Conservation (phyloP, 2,888 invertebrate species). For the Barypeithes pellucidus region DNA sequence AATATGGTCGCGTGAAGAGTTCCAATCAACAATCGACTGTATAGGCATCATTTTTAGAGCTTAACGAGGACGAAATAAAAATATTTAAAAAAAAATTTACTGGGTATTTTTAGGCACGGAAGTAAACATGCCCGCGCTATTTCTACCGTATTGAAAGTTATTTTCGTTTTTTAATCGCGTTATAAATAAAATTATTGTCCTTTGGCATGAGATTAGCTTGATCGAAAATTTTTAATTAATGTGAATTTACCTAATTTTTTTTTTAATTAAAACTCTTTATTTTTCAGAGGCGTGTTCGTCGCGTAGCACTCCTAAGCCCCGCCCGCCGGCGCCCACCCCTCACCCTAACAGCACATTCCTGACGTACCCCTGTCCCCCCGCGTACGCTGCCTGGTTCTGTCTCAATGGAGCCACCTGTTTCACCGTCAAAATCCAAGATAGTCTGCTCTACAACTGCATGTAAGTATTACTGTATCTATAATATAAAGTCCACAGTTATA, state of each 20-base stretch:
- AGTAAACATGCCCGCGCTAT: not conserved
- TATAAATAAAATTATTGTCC: too few relatives aligned
- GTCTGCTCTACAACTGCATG: conserved; percentile 95
- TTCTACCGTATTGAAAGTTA: not conserved
- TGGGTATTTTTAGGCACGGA: not conserved
- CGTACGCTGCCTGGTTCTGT: conserved; percentile 96
- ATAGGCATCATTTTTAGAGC: not conserved
- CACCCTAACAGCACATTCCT: conserved; percentile 97
- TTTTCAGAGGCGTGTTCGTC: conserved; percentile 81
- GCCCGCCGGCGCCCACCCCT: conserved; percentile 85
- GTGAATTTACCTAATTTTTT: not conserved
- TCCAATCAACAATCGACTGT: not conserved
- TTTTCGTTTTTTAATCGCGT: too few relatives aligned
- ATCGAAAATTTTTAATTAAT: too few relatives aligned
- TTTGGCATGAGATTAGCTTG: too few relatives aligned
- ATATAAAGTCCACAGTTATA: too few relatives aligned
- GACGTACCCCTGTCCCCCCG: conserved; percentile 92
- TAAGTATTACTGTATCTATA: too few relatives aligned
- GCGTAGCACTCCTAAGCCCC: conserved; percentile 84
- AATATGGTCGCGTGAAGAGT: conserved; percentile 11
- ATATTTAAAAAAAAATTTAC: not conserved
- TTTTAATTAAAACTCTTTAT: conserved; percentile 2
- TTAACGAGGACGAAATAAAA: not conserved
- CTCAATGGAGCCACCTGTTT: conserved; percentile 96
- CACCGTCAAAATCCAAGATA: conserved; percentile 94